Conservation (phyloP, 1,140 invertebrate genomes). For the Lepidurus apus region DNA sequence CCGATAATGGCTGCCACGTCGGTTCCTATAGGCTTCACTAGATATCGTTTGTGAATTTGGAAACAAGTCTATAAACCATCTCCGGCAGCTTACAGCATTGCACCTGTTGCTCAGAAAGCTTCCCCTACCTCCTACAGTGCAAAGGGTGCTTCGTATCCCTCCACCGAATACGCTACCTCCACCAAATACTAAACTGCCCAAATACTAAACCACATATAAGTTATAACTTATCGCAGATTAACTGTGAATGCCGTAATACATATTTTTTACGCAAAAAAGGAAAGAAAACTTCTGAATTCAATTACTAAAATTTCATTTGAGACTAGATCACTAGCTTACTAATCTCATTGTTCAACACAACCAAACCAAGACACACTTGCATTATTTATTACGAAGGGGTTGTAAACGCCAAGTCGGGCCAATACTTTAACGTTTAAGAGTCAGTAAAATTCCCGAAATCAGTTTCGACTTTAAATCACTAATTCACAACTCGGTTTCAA, state of each 20-base stretch:
- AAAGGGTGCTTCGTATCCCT: background rate
- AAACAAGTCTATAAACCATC: background rate
- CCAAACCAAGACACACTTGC: conserved; percentile 29
- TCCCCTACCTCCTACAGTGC: background rate
- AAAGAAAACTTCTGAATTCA: background rate
- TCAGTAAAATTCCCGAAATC: too few species aligned
- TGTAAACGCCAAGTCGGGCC: too few species aligned
- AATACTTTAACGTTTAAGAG: too few species aligned
- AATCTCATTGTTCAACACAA: conserved; percentile 2
- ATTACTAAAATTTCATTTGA: background rate
- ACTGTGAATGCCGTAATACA: background rate
- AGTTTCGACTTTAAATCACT: too few species aligned
- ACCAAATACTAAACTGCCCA: background rate
- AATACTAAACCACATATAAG: background rate
- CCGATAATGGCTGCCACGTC: too few species aligned
- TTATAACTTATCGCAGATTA: background rate
- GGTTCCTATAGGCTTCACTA: too few species aligned
- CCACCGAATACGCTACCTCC: background rate
- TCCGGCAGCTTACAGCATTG: background rate
- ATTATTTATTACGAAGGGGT: too few species aligned
- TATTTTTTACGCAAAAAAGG: background rate
- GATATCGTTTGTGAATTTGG: too few species aligned
- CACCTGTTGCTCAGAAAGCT: background rate
- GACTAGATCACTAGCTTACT: background rate
- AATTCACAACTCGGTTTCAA: too few species aligned